These are phyloP conservation scores for Didymodactylos carnosus DNA, from an alignment of 2,888 invertebrate genomes.

Conservation along the genomic window DNA sequence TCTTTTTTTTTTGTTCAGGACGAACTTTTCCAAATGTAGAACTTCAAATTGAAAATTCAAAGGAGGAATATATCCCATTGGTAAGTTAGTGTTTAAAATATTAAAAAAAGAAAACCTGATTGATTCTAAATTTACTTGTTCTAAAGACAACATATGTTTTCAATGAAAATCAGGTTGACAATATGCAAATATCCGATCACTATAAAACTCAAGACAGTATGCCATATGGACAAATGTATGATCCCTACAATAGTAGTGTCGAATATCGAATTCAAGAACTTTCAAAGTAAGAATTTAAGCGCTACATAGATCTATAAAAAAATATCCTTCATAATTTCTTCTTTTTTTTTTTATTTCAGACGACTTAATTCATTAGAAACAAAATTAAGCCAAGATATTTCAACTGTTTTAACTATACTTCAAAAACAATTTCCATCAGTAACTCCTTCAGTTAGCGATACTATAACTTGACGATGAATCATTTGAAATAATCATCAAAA, in stretches of 20 bases:
- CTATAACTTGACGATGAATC: no score
- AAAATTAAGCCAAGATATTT: not conserved
- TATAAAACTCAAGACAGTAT: no score
- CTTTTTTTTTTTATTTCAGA: not conserved
- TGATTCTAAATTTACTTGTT: no score
- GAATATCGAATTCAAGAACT: not conserved
- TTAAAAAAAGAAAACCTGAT: no score
- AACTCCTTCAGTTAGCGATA: no score
- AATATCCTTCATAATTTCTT: no score
- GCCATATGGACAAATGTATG: not conserved
- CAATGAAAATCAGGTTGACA: no score
- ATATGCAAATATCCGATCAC: no score
- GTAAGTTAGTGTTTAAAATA: no score
- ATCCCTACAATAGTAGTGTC: not conserved
- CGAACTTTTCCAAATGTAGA: constrained; percentile 70
- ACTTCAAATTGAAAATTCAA: constrained; percentile 57
- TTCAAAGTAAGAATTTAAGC: not conserved
- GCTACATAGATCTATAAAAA: no score
- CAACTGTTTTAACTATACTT: not conserved
- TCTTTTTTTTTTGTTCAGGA: constrained; percentile 59
- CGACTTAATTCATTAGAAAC: not conserved
- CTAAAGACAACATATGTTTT: no score
- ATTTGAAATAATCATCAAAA: no score
- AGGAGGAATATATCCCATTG: not conserved
- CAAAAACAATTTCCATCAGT: not conserved